Evolutionary conservation across 1,140 invertebrate genomes (phyloP), one percentile per base, ranked within the genome.

Genomic region (Drosophila obscura): DNA sequence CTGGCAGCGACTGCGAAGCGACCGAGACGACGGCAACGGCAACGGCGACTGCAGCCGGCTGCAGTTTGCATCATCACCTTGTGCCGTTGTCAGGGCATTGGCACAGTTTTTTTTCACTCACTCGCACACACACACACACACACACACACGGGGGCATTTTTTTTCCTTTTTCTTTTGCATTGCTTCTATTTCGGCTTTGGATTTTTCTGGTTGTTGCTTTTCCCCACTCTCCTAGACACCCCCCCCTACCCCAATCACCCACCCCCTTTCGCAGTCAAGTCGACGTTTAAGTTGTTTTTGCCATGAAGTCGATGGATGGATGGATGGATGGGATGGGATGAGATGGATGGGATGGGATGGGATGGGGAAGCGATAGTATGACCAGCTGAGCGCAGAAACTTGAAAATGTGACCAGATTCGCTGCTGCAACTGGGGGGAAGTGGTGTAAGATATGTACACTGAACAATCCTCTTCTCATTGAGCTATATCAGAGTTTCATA

Each of bases 1-100:
- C 19, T 19, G 19, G 19, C 31, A 19, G 58, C 22, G 28, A 56
- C 61, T 51, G 55, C 55, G 35, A 39, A 13, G n/a, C 26, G 56
- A 52, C 59, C 56, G 44, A 61, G 60, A 61, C 24, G 13, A 46
- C 60, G 22, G 56, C 24, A 43, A 62, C 48, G n/a, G 51, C 43
- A 48, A 57, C 68, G 5, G 41, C 39, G 69, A 59, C 58, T 81
- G 78, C 73, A 60, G 80, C 60, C 77, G 62, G 67, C 64, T 85
- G 84, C 80, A 80, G 80, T 84, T 89, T 89, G 78, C 82, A 87
- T 77, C 84, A 89, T 89, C 84, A 89, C 84, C 88, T 90, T 90
- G 88, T 90, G 88, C 75, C 71, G 77, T 90, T 88, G 88, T 90
- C 88, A 90, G 88, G 88, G 87, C 88, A 90, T 90, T 90, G 88